Base-by-base conservation (phyloP, 2,113 vertebrate genomes). In the Regulus satrapa region DNA sequence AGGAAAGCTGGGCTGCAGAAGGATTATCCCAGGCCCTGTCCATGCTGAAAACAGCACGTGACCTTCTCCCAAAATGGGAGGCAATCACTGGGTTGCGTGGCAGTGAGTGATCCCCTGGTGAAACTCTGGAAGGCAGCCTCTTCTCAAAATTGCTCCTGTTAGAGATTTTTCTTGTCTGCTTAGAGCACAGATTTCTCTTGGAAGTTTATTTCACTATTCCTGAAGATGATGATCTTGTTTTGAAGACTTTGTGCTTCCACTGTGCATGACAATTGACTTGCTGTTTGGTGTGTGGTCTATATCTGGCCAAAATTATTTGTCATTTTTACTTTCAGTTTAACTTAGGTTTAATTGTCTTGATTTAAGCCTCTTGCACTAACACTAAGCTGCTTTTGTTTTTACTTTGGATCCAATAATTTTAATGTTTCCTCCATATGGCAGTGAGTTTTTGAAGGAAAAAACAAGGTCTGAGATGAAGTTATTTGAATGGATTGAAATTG, bases 301-400 rank as follows among this genome's bases (percentile, higher is more conserved):
- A 41, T 55, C 51, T 43, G n/a, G 55, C 24, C 73, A 91, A 84
- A 95, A 94, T 64, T 23, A 58, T 71, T 40, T 82, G 38, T 67
- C 56, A 88, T 96, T 96, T 96, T 97, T 96, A 94, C 91, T 97
- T 97, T 96, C 92, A 64, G 91, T 95, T 91, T 82, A 95, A 96
- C 94, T 89, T 92, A 18, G 73, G 79, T 95, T 95, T 96, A 96
- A 94, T 94, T 96, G 86, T 96, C 91, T 94, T 18, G 58, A 91
- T 90, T 52, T 96, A 96, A 97, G 92, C 94, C 86, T 95, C 91
- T 97, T 97, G 94, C 9, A 18, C 45, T 73, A 86, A 92, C 73
- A 74, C 85, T 94, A 97, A 97, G 80, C 95, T 94, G 94, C 95
- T 97, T 97, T 96, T 95, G 88, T 91, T 97, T 96, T 96, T 96